phyloP scores from a whole-genome alignment of 2,113 vertebrate species.

The Eudorcas thomsonii region DNA sequence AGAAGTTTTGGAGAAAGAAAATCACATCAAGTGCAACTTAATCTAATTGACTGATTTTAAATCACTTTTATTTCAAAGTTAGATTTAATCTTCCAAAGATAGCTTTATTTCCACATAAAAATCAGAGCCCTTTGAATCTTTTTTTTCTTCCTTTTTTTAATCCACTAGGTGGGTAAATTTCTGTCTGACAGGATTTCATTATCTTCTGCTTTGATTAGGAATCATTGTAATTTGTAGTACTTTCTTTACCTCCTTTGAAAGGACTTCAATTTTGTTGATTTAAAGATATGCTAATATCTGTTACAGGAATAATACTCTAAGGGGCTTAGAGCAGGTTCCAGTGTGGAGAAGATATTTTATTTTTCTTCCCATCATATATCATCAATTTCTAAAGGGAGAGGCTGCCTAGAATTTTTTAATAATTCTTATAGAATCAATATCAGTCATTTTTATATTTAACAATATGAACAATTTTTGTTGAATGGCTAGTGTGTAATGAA shows the following conservation, averaged over 20 bases:
- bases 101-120: not conserved
- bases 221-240: not conserved
- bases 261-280: not conserved
- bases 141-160: not conserved
- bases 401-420: not conserved
- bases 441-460: not conserved
- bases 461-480: not conserved
- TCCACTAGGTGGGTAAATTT: not conserved
- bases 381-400: not conserved
- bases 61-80: slow-evolving; percentile 51
- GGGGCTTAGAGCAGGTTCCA: not conserved
- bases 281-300: not conserved
- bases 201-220: not conserved
- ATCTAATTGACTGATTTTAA: slow-evolving; percentile 64
- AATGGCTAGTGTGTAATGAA: not conserved
- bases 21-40: slow-evolving; percentile 52
- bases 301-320: not conserved
- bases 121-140: not conserved
- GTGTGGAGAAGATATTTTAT: not conserved
- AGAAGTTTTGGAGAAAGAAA: slow-evolving; percentile 56
- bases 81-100: slow-evolving; percentile 1
- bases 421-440: not conserved
- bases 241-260: not conserved
- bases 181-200: not conserved
- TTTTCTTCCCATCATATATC: not conserved